A percentile compares a stretch with the other conserved stretches of the same genome.
Evolutionary conservation across 2,888 invertebrate species (phyloP).

Genomic region (Nomada fucata): DNA sequence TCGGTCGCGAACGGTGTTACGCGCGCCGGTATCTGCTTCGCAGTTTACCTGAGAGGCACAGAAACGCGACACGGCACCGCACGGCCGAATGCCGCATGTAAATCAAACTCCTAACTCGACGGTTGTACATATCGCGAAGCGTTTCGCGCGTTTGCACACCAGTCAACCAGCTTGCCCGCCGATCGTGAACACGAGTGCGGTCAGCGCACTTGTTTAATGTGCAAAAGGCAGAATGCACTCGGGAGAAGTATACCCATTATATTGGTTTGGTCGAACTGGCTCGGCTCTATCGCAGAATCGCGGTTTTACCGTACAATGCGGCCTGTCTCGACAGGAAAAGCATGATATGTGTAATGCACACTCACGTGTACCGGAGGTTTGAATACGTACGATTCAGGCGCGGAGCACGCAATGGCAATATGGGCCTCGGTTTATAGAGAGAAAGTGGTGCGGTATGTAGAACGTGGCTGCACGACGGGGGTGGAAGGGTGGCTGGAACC

Average conservation of each 20-base stretch:
- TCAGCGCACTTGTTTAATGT: conserved; percentile 71
- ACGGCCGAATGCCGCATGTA: conserved; percentile 63
- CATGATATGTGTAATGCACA: conserved; percentile 61
- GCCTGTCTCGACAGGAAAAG: conserved; percentile 60
- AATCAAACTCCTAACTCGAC: conserved; percentile 67
- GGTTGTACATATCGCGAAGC: conserved; percentile 41
- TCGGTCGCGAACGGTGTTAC: conserved; percentile 11
- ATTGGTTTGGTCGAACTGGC: conserved; percentile 68
- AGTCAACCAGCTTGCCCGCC: conserved; percentile 18
- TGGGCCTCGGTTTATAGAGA: conserved; percentile 37
- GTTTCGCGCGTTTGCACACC: conserved; percentile 38
- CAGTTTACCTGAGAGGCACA: conserved; percentile 56
- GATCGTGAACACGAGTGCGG: conserved; percentile 59
- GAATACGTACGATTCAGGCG: conserved; percentile 20
- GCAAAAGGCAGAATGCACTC: conserved; percentile 69
- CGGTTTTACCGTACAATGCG: conserved; percentile 67
- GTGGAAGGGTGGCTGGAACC: not conserved
- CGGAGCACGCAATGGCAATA: conserved; percentile 24
- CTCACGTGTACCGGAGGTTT: conserved; percentile 10
- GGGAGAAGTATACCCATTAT: conserved; percentile 74
- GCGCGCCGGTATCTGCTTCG: not conserved
- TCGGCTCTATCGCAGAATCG: conserved; percentile 67
- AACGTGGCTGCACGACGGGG: conserved; percentile 21
- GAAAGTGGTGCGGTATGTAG: conserved; percentile 36
- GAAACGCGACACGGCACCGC: conserved; percentile 63